These are phyloP conservation scores for Prionailurus viverrinus DNA, from an alignment of 2,113 vertebrate species.

Conservation along the genomic window DNA sequence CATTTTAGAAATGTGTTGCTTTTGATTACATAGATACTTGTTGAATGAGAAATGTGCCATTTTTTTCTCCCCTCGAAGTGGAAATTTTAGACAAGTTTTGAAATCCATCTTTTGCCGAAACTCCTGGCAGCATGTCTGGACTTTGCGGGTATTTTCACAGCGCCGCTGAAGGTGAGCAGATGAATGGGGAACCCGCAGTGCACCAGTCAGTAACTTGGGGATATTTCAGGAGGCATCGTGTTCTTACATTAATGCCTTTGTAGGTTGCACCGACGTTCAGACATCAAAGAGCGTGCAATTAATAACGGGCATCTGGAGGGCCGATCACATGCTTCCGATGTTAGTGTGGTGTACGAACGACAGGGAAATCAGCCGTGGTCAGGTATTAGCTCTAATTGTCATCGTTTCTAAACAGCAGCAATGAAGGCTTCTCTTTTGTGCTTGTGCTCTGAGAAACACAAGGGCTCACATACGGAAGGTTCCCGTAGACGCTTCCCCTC, in stretches of 20 bases:
- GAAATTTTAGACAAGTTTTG: conserved; percentile 54
- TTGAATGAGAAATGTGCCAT: background rate
- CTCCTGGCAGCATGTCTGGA: conserved; percentile 6
- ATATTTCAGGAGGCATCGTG: conserved; percentile 78
- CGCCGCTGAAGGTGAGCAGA: conserved; percentile 39
- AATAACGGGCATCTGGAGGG: conserved; percentile 80
- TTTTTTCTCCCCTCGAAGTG: background rate
- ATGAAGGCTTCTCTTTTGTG: conserved; percentile 58
- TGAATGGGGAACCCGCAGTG: background rate
- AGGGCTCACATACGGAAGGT: background rate
- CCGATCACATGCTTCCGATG: conserved; percentile 76
- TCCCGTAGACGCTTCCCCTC: conserved; percentile 1
- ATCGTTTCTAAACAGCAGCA: conserved; percentile 72
- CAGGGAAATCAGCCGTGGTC: conserved; percentile 70
- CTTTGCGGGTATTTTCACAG: background rate
- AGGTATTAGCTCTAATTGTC: conserved; percentile 68
- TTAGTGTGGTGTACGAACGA: conserved; percentile 55
- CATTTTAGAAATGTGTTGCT: background rate
- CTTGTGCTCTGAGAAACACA: conserved; percentile 53
- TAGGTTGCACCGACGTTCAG: conserved; percentile 71
- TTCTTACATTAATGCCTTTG: conserved; percentile 80
- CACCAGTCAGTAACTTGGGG: conserved; percentile 54
- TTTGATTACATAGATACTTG: conserved; percentile 39
- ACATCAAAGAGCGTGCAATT: conserved; percentile 80
- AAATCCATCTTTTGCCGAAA: conserved; percentile 8